Evolutionary conservation across 2,888 invertebrate species (phyloP).

Genomic region (Tinea pellionella): DNA sequence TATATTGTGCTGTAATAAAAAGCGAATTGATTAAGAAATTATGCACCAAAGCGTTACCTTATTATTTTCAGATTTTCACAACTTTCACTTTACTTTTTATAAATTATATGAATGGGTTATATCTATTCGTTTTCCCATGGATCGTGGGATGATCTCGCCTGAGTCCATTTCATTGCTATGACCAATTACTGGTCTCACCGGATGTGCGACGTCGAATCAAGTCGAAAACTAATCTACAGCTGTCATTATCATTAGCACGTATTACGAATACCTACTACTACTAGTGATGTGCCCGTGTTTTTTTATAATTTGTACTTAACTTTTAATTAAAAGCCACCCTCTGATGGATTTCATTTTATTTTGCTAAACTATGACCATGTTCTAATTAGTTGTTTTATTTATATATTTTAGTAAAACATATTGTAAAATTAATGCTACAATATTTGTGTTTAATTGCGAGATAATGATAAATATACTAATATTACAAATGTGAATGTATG

Average conservation of each 20-base stretch:
- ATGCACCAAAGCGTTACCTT: background rate
- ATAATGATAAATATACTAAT: too few species aligned
- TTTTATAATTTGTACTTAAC: too few species aligned
- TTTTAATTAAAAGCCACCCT: too few species aligned
- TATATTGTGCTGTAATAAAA: background rate
- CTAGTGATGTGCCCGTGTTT: background rate
- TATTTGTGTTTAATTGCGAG: too few species aligned
- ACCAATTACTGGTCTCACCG: conserved; percentile 43
- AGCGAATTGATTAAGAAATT: background rate
- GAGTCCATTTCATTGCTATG: conserved; percentile 33
- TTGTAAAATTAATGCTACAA: too few species aligned
- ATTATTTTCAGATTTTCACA: conserved; percentile 8
- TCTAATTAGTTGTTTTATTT: too few species aligned
- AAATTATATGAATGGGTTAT: conserved; percentile 2
- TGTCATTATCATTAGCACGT: conserved; percentile 33
- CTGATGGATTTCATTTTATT: too few species aligned
- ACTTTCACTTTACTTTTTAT: conserved; percentile 1
- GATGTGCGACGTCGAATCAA: conserved; percentile 39
- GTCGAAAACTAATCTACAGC: conserved; percentile 45
- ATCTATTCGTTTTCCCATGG: conserved; percentile 29
- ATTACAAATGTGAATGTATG: too few species aligned
- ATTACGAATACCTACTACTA: background rate
- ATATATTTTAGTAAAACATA: too few species aligned
- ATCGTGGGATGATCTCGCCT: conserved; percentile 30
- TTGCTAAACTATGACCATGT: too few species aligned